Conservation (phyloP, 2,888 invertebrate species). For the Zootermopsis nevadensis region DNA sequence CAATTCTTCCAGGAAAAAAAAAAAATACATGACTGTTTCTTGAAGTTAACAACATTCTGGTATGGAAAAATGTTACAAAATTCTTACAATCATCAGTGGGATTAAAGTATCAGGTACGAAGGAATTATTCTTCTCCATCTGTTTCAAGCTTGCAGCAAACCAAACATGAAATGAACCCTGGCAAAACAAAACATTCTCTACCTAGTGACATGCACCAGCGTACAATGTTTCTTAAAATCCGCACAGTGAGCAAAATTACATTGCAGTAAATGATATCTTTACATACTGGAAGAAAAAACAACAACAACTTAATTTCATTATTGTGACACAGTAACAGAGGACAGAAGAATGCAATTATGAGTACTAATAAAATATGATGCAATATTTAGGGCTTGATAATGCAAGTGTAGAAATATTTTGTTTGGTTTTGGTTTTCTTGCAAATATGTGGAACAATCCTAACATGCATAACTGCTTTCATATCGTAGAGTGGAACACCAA, state of each 20-base stretch:
- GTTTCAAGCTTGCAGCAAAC: slow-evolving; percentile 45
- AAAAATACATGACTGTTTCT: slow-evolving; percentile 36
- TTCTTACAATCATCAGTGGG: slow-evolving; percentile 48
- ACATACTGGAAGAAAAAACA: neutral
- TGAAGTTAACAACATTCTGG: slow-evolving; percentile 41
- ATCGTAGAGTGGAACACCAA: slow-evolving; percentile 39
- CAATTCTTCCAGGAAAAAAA: slow-evolving; percentile 32
- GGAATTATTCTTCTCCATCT: slow-evolving; percentile 49
- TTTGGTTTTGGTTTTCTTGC: slow-evolving; percentile 46
- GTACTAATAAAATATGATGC: slow-evolving; percentile 45
- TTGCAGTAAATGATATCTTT: slow-evolving; percentile 41
- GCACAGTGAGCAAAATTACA: slow-evolving; percentile 48
- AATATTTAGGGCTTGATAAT: slow-evolving; percentile 48
- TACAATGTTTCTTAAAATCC: slow-evolving; percentile 38
- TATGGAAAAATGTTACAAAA: slow-evolving; percentile 48
- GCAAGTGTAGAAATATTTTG: slow-evolving; percentile 52
- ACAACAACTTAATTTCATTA: slow-evolving; percentile 20
- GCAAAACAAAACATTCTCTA: slow-evolving; percentile 43
- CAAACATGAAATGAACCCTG: slow-evolving; percentile 38
- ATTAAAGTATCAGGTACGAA: slow-evolving; percentile 53
- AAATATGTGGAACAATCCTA: slow-evolving; percentile 52
- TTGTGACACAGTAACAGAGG: slow-evolving; percentile 18
- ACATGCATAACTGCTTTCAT: slow-evolving; percentile 39
- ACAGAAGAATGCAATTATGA: slow-evolving; percentile 44
- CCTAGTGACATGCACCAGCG: slow-evolving; percentile 44